Percentiles rank a stretch among this genome's conserved stretches.
Evolutionary conservation across 2,797 vertebrate species (phyloP).

Genomic region (Micropoecilia bifurca): DNA sequence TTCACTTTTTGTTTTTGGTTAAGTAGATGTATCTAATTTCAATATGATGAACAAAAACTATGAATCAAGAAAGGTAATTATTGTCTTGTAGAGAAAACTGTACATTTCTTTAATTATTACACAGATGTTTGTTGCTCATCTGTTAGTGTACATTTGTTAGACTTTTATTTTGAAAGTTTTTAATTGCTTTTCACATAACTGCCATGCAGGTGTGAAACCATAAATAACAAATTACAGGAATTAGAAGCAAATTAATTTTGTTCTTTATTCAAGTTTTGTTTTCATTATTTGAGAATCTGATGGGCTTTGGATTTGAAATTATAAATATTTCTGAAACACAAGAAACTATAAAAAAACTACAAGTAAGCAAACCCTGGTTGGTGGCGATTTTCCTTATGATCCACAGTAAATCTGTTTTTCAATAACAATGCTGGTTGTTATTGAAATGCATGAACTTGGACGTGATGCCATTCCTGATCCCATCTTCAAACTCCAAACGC

Average conservation of each 20-base stretch:
- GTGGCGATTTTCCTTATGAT: background rate
- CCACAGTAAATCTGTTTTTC: background rate
- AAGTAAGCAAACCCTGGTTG: background rate
- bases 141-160: background rate
- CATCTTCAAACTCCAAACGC: background rate
- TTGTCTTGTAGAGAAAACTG: background rate
- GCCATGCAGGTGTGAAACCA: background rate
- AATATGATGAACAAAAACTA: background rate
- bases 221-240: background rate
- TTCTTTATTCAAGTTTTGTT: background rate
- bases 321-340: background rate
- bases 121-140: background rate
- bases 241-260: background rate
- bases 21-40: background rate
- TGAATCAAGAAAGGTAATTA: background rate
- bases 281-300: background rate
- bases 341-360: background rate
- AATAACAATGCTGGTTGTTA: background rate
- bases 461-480: background rate
- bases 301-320: background rate
- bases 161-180: background rate
- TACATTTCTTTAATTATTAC: background rate
- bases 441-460: background rate
- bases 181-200: background rate
- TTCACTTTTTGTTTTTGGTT: background rate